Evolutionary conservation across 2,797 vertebrate species (phyloP).

Genomic region (Zenarchopterus dispar): DNA sequence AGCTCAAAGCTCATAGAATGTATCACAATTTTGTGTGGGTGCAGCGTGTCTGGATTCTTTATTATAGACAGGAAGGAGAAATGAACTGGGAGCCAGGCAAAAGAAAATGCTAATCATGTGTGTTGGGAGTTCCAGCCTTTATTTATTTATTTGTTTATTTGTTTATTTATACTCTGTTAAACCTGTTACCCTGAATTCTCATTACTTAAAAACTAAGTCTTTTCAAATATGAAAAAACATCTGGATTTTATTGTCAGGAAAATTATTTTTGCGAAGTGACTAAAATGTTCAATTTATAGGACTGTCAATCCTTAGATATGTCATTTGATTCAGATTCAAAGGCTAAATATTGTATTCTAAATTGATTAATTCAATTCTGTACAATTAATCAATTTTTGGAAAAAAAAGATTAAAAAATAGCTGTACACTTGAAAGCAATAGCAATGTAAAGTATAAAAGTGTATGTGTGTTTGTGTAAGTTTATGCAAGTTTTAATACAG

Average conservation of each 20-base stretch:
- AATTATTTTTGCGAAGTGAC: constrained; percentile 8
- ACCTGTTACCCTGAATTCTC: constrained; percentile 48
- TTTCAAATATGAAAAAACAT: too few species aligned
- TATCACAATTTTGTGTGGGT: constrained; percentile 51
- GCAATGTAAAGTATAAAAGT: too few species aligned
- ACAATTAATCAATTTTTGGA: too few species aligned
- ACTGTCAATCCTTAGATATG: too few species aligned
- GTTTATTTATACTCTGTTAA: constrained; percentile 29
- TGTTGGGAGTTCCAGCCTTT: constrained; percentile 50
- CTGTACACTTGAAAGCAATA: too few species aligned
- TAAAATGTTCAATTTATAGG: constrained; percentile 3
- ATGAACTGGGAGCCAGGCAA: constrained; percentile 32
- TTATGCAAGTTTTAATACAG: too few species aligned
- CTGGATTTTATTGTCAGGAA: constrained; percentile 31
- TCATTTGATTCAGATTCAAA: too few species aligned
- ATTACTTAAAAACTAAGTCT: constrained; percentile 41
- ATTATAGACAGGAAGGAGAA: constrained; percentile 46
- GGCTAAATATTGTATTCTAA: too few species aligned
- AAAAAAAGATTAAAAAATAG: too few species aligned
- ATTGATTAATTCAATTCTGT: too few species aligned
- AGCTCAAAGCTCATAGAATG: constrained; percentile 42
- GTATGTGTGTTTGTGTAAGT: too few species aligned
- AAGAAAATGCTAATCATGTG: constrained; percentile 65
- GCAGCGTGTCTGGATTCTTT: constrained; percentile 42
- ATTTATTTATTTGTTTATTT: background rate